Base-by-base conservation (phyloP, 2,113 vertebrate genomes). In the Isichthys henryi region DNA sequence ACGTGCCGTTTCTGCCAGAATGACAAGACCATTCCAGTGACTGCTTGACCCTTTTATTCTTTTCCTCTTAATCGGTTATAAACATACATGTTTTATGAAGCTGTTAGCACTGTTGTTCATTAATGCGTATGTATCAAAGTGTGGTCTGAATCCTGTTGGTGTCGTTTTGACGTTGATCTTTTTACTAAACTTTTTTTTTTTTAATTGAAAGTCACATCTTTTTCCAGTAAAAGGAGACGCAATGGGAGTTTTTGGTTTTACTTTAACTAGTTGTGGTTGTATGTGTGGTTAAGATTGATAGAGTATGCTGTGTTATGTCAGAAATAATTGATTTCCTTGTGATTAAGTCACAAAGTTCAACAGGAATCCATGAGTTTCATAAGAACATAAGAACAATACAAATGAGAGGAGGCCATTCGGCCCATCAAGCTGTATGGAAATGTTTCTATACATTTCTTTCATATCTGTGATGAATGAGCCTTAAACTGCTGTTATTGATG, bases 51-150 rank as follows among this genome's bases (percentile, higher is more conserved):
- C 45, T 87, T 48, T 6, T 80, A 43, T 49, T 53, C 17, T 46
- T n/a, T 39, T 56, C 85, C 85, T 39, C 50, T 87, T 87, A 53
- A 87, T 87, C 27, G 50, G 27, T 87, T 56, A 27, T 53, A 87
- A 87, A 21, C 48, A 10, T 87, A 84, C 45, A 53, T 53, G 85
- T 87, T 87, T 56, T 53, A 87, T 87, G 50, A 2, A 56, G 27
- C 31, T 31, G 85, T 87, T 87, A 87, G 49, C n/a, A 53, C 49
- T 53, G 48, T 87, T 87, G n/a, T 87, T 53, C 23, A 35, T 87
- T 27, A 35, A 19, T 87, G 50, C 5, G 50, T 87, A 56, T 31
- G 49, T 35, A 53, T 87, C 27, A 15, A 39, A 53, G 17, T 87
- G 50, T 87, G 85, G 50, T 53, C n/a, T 56, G 46, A 39, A 53